Evolutionary conservation across 2,797 vertebrate species (phyloP), one percentile per base, ranked within the genome.

Genomic region (Erpetoichthys calabaricus): DNA sequence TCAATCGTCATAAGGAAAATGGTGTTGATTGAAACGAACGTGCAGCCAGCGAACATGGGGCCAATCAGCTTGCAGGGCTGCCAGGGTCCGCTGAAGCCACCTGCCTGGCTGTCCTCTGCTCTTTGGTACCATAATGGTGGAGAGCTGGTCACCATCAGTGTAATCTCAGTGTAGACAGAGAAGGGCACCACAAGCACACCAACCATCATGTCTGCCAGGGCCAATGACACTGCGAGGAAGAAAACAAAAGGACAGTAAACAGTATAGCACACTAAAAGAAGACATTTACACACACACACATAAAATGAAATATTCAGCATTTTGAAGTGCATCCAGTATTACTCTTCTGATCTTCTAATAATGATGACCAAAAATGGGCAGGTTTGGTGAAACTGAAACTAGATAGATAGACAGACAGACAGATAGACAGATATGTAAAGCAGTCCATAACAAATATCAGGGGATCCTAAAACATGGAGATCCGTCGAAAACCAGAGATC

Each of bases 1-100:
- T 90, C 88, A 56, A 89, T 57, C 0, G 86, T 86, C 79, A 91
- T 81, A 63, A 90, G 73, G 68, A 89, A 90, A 51, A 91, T 89
- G 62, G 86, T 90, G 67, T 75, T 89, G 64, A 91, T 89, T 49
- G 88, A 89, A 51, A 89, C 86, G 25, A 89, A 89, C 4, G 87
- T 89, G 68, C 86, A 90, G 9, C 84, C 82, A 0, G 86, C 86
- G 5, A 89, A 91, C 58, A 90, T 74, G 0, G 81, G 84, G 42
- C 86, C 87, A 7, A 84, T 86, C 63, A 89, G 61, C 73, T 84
- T 78, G 74, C 89, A 90, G 56, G 86, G 86, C 59, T 85, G 80
- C 77, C 79, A 82, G 5, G 73, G 65, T 25, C 65, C 72, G 44
- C 64, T 57, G 4, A 63, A 45, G 10, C 68, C 73, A 3, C 65